Percentiles rank a stretch among this genome's conserved stretches.
phyloP scores from a whole-genome alignment of 2,113 vertebrate species.

The Turnix velox region DNA sequence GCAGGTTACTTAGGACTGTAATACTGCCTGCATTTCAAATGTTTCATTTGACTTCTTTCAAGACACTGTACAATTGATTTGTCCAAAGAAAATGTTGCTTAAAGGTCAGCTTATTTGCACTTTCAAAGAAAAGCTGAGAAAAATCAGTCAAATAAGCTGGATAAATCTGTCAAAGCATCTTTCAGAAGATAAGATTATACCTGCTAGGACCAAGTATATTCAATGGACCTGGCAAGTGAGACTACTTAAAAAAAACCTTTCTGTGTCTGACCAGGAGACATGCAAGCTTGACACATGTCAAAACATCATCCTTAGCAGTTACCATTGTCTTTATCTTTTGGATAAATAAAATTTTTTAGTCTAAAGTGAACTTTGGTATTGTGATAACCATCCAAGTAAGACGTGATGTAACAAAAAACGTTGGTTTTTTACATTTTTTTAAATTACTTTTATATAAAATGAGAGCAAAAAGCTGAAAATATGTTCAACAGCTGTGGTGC shows the following conservation, averaged over 20 bases:
- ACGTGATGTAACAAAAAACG: neutral
- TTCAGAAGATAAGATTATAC: neutral
- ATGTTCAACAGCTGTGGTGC: neutral
- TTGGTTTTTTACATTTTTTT: neutral
- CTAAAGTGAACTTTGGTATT: neutral
- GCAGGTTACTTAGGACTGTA: neutral
- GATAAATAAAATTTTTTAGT: neutral
- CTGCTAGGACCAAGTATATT: neutral
- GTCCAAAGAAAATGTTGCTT: neutral
- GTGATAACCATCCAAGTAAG: neutral
- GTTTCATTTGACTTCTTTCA: neutral
- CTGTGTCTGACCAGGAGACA: neutral
- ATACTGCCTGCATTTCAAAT: neutral
- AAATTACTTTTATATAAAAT: neutral
- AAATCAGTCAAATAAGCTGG: neutral
- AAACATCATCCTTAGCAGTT: neutral
- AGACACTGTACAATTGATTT: neutral
- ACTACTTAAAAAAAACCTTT: neutral
- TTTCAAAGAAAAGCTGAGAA: neutral
- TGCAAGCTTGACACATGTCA: neutral
- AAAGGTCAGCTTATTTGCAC: neutral
- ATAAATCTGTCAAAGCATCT: neutral
- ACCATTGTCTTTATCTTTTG: neutral
- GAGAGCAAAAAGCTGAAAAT: neutral
- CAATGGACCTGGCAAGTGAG: neutral